Base-by-base conservation (phyloP, 1,140 invertebrate species). In the Bacillus rossius region DNA sequence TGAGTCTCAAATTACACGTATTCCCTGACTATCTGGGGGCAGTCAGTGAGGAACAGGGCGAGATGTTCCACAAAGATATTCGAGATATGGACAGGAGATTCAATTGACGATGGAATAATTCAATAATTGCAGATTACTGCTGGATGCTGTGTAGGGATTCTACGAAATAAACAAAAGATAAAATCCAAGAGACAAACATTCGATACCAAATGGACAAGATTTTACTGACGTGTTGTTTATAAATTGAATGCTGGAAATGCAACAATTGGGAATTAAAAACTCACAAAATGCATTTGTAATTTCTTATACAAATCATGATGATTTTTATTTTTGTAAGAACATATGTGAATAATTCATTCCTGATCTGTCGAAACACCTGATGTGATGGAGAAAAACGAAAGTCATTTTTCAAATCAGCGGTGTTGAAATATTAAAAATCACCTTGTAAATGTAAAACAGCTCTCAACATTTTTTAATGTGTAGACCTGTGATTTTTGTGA, bases 61-160 rank as follows among this genome's bases (percentile, higher is more conserved):
- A 47, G 22, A 47, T n/a, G n/a, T n/a, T n/a, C n/a, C n/a, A n/a
- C n/a, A n/a, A n/a, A n/a, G n/a, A n/a, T n/a, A n/a, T n/a, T 47
- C 43, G 16, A 47, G 43, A 47, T 17, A 47, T 47, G 43, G 43
- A 47, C 10, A 16, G 16, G 16, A 16, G 16, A 47, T 47, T 17
- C 8, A 7, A 47, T 17, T 17, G 16, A 8, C 43, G 43, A 47
- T 47, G 43, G 43, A 47, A 47, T 47, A 47, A 20, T 17, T 47
- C 43, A 47, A 47, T 47, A 20, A 47, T 47, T 7, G 16, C 43
- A 7, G 43, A 47, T 47, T 47, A 47, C 43, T 8, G 43, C 43
- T 47, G 43, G 43, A 47, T 8, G 16, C 43, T 47, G 8, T 16
- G 8, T 8, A 47, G 43, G 16, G 43, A 16, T 8, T 47, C 8